Percentiles rank a stretch among this genome's conserved stretches.
These are phyloP conservation scores for Oophaga pumilio DNA, from an alignment of 2,113 vertebrate genomes.

Conservation along the genomic window DNA sequence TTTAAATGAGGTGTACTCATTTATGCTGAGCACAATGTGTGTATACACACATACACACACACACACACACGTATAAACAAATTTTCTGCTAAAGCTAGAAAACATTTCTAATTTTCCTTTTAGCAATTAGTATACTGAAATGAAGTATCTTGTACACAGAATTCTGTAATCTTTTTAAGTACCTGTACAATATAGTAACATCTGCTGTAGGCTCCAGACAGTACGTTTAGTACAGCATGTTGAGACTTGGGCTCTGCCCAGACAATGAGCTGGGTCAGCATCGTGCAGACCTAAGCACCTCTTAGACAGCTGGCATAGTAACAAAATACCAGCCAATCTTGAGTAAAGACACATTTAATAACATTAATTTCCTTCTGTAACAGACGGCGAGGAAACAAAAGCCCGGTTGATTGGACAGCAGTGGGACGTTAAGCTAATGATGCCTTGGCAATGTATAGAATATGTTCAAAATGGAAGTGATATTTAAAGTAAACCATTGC, in stretches of 20 bases:
- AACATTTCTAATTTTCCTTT: neutral
- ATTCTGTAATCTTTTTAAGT: constrained; percentile 67
- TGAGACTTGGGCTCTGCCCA: constrained; percentile 59
- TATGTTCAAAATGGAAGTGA: constrained; percentile 65
- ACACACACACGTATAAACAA: too few relatives aligned
- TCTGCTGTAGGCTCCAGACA: constrained; percentile 69
- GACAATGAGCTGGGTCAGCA: constrained; percentile 63
- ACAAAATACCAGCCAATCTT: constrained; percentile 70
- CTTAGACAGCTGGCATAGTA: constrained; percentile 74
- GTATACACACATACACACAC: too few relatives aligned
- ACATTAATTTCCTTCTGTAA: constrained; percentile 71
- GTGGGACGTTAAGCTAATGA: constrained; percentile 75
- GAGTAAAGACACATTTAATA: constrained; percentile 64
- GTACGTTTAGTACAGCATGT: constrained; percentile 36
- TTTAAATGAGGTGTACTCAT: too few relatives aligned
- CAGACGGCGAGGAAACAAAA: constrained; percentile 76
- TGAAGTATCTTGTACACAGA: constrained; percentile 53
- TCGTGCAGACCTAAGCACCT: constrained; percentile 63
- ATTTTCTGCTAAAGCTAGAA: neutral
- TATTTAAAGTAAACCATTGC: constrained; percentile 68
- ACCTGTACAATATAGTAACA: constrained; percentile 69
- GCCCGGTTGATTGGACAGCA: constrained; percentile 68
- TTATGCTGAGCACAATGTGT: too few relatives aligned
- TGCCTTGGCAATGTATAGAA: constrained; percentile 70
- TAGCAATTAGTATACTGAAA: neutral